These are phyloP conservation scores for Vireo griseus DNA, from an alignment of 2,797 vertebrate genomes.

Conservation along the genomic window DNA sequence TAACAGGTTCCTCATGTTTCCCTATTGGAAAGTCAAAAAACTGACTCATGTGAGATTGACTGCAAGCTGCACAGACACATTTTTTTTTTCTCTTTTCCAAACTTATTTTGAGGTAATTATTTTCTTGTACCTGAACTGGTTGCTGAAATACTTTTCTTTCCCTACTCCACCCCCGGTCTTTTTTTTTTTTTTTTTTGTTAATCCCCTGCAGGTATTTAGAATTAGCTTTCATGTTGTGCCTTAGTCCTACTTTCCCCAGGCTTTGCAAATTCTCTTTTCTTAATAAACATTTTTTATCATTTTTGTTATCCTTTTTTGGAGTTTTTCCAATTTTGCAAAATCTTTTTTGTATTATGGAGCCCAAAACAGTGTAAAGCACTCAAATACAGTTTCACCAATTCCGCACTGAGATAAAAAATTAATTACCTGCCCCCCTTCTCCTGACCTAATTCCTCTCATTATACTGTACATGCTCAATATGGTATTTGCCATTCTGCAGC, in stretches of 20 bases:
- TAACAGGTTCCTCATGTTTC: not conserved
- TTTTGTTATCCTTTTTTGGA: slow-evolving; percentile 36
- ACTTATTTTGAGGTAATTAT: slow-evolving; percentile 49
- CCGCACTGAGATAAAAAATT: slow-evolving; percentile 53
- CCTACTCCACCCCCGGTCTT: not conserved
- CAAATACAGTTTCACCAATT: not conserved
- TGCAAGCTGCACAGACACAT: not conserved
- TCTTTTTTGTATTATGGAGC: slow-evolving; percentile 11
- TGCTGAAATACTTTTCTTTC: slow-evolving; percentile 32
- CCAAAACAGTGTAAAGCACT: not conserved
- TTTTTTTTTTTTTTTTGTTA: not conserved
- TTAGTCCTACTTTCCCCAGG: slow-evolving; percentile 29
- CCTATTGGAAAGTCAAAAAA: not conserved
- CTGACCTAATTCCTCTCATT: slow-evolving; percentile 58
- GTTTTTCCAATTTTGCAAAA: slow-evolving; percentile 42
- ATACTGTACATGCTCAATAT: slow-evolving; percentile 2
- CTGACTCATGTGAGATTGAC: not conserved
- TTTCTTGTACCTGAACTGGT: slow-evolving; percentile 33
- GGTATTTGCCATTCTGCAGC: not conserved
- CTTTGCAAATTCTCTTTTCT: slow-evolving; percentile 43
- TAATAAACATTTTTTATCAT: slow-evolving; percentile 26
- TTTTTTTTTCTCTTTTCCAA: not conserved
- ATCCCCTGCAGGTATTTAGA: slow-evolving; percentile 63
- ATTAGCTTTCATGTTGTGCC: slow-evolving; percentile 53
- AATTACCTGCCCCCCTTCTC: slow-evolving; percentile 33